phyloP scores from a whole-genome alignment of 2,888 invertebrate genomes.

The Agonopterix heracliana region DNA sequence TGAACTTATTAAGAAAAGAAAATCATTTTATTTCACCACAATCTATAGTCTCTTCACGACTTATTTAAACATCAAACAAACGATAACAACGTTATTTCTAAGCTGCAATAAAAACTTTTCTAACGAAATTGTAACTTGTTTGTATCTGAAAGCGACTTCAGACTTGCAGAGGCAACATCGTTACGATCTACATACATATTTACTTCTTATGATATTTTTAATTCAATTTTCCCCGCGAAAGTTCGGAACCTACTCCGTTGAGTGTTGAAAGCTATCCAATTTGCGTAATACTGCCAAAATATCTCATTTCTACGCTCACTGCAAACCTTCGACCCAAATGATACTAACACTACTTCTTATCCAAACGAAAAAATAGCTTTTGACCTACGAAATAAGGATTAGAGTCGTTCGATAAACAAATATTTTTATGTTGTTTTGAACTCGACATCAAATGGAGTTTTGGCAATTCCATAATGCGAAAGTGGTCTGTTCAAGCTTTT shows the following conservation, averaged over 20 bases:
- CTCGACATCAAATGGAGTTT: slow-evolving; percentile 60
- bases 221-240: slow-evolving; percentile 75
- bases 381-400: slow-evolving; percentile 17
- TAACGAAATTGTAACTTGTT: slow-evolving; percentile 12
- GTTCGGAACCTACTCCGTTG: slow-evolving; percentile 74
- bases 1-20: too few species aligned
- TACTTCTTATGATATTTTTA: slow-evolving; percentile 75
- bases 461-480: slow-evolving; percentile 77
- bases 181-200: slow-evolving; percentile 67
- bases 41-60: background rate
- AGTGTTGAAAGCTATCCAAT: slow-evolving; percentile 78
- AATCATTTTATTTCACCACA: too few species aligned
- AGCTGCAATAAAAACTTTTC: slow-evolving; percentile 1
- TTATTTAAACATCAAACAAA: too few species aligned
- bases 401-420: slow-evolving; percentile 16
- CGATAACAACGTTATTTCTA: too few species aligned
- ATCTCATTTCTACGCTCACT: slow-evolving; percentile 76
- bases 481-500: slow-evolving; percentile 77
- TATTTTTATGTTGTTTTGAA: slow-evolving; percentile 33
- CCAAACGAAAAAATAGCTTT: slow-evolving; percentile 32
- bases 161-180: slow-evolving; percentile 54
- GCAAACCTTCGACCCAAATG: slow-evolving; percentile 32
- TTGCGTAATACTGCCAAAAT: slow-evolving; percentile 77
- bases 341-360: slow-evolving; percentile 10
- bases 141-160: slow-evolving; percentile 2